phyloP scores from a whole-genome alignment of 1,140 invertebrate species.

The Ceratosolen fusciceps region DNA sequence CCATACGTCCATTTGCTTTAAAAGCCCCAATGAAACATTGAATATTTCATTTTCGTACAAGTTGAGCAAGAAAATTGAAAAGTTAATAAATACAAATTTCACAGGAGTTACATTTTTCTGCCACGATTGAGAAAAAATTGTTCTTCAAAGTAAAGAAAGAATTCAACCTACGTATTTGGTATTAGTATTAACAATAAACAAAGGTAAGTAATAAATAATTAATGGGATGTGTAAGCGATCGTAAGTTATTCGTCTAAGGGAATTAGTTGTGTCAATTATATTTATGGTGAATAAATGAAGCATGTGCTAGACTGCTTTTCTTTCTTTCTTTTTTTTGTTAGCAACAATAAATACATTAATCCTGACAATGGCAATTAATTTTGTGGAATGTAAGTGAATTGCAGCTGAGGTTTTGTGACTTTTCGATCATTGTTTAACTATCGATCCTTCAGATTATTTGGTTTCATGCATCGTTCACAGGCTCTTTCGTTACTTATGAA shows the following conservation, averaged over 20 bases:
- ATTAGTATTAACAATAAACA: conserved; percentile 24
- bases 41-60: too few species aligned
- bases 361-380: background rate
- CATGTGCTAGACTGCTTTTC: too few species aligned
- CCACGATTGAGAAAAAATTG: background rate
- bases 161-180: background rate
- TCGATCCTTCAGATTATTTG: background rate
- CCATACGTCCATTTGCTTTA: too few species aligned
- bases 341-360: conserved; percentile 5
- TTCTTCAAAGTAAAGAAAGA: conserved; percentile 10
- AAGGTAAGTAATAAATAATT: too few species aligned
- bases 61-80: too few species aligned
- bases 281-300: background rate
- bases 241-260: background rate
- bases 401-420: background rate
- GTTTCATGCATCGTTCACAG: background rate
- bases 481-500: background rate
- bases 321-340: conserved; percentile 28
- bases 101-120: too few species aligned
- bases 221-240: background rate
- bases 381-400: background rate
- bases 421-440: background rate
- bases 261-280: conserved; percentile 5
- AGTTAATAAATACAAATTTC: too few species aligned
- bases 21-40: too few species aligned